Base-by-base conservation (phyloP, 2,113 vertebrate genomes). In the Oenanthe melanoleuca region DNA sequence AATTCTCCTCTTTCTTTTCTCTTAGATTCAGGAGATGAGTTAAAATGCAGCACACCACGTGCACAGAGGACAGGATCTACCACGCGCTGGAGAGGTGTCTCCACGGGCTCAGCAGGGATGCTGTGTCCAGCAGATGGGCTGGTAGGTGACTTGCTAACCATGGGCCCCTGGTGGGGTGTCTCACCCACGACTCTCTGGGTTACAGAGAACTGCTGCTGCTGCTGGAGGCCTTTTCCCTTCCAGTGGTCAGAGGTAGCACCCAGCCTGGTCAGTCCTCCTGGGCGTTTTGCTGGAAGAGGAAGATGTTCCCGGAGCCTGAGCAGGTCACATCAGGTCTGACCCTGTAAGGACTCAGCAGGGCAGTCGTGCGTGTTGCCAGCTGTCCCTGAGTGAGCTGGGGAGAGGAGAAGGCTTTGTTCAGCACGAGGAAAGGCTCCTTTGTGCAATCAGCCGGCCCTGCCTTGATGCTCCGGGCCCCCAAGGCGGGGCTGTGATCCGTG, bases 51-150 rank as follows among this genome's bases (percentile, higher is more conserved):
- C 97, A 99, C 97, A 99, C 99, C 37, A 98, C 99, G 6, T 99
- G 99, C 97, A 99, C 99, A 1, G 99, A 99, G 98, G 99, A 99
- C 98, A 98, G 99, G 92, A 99, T 99, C 98, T 98, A 99, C 97
- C 99, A 99, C 0, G 99, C 99, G 14, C 93, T 99, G 98, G 98
- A 99, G 73, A 97, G 99, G 80, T 99, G 99, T 79, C 97, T 99
- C 49, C 99, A 99, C 0, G 99, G 99, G 22, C 98, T 99, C 79
- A 98, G 98, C 86, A 97, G 97, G 72, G 98, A 95, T 38, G 96
- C 97, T 15, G 93, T 86, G 40, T 97, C 98, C 33, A 98, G 98
- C 47, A 98, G 98, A 96, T 99, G 99, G 99, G 99, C 99, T 64
- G 99, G 99, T 99, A 97, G 97, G 98, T 96, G 49, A 93, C 60